phyloP scores from a whole-genome alignment of 2,113 vertebrate species.

The Pluvianellus socialis region DNA sequence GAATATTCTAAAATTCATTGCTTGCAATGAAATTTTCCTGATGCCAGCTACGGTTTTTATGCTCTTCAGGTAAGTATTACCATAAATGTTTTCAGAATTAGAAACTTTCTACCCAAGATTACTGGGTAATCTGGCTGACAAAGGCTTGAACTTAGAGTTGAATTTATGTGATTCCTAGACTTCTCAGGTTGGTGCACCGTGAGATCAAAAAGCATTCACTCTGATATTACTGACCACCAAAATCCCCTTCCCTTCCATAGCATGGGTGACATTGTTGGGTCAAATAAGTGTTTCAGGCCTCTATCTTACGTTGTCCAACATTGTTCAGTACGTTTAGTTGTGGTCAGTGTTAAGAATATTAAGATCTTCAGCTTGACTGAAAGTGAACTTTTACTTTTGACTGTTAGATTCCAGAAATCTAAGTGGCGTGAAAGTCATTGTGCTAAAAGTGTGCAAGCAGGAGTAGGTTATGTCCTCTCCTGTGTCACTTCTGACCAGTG shows the following conservation, averaged over 20 bases:
- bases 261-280: background rate
- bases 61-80: conserved; percentile 90
- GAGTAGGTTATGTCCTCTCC: background rate
- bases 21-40: conserved; percentile 98
- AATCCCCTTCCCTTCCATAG: background rate
- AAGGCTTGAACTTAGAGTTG: background rate
- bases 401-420: background rate
- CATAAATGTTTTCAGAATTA: background rate
- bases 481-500: background rate
- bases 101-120: background rate
- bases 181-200: background rate
- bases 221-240: background rate
- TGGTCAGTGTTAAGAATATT: background rate
- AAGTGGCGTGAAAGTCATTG: background rate
- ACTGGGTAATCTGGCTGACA: background rate
- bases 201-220: background rate
- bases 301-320: background rate
- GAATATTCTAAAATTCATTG: conserved; percentile 97
- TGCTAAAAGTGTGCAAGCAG: background rate
- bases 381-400: background rate
- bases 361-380: background rate
- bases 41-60: conserved; percentile 99
- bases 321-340: background rate
- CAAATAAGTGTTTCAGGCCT: background rate
- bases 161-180: background rate